Evolutionary conservation across 2,113 vertebrate genomes (phyloP).

Genomic region (Microtus montanus): DNA sequence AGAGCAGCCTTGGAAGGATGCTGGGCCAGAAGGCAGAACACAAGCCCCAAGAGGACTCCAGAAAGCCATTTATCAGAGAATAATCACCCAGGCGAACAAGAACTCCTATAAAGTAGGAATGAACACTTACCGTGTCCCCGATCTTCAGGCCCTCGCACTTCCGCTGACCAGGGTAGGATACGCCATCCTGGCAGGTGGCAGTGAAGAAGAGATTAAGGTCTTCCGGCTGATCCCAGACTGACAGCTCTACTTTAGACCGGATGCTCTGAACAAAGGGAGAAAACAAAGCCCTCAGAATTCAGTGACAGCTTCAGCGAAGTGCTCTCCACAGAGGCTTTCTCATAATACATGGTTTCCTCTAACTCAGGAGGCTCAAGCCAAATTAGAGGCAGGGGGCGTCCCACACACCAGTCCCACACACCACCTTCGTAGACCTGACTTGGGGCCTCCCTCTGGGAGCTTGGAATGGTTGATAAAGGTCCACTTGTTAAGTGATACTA

Average conservation of each 20-base stretch:
- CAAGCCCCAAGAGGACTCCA: neutral
- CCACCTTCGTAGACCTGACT: neutral
- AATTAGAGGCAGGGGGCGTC: neutral
- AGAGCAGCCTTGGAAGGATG: neutral
- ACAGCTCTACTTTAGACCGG: slow-evolving; percentile 97
- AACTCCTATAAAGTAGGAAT: neutral
- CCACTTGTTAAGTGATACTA: neutral
- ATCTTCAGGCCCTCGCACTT: slow-evolving; percentile 97
- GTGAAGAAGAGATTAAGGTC: slow-evolving; percentile 94
- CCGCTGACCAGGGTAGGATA: slow-evolving; percentile 91
- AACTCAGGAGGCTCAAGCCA: neutral
- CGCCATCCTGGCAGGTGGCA: slow-evolving; percentile 95
- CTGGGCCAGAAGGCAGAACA: neutral
- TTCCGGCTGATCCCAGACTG: slow-evolving; percentile 95
- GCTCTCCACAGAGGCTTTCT: neutral
- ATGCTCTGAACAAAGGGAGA: slow-evolving; percentile 90
- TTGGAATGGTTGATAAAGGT: neutral
- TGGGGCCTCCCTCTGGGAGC: neutral
- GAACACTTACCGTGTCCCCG: slow-evolving; percentile 94
- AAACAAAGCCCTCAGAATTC: slow-evolving; percentile 21
- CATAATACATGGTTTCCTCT: neutral
- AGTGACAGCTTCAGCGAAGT: neutral
- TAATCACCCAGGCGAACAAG: neutral
- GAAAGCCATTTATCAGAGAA: neutral
- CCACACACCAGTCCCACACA: neutral